Conservation (phyloP, 1,140 invertebrate species). For the Drosophila orosa region DNA sequence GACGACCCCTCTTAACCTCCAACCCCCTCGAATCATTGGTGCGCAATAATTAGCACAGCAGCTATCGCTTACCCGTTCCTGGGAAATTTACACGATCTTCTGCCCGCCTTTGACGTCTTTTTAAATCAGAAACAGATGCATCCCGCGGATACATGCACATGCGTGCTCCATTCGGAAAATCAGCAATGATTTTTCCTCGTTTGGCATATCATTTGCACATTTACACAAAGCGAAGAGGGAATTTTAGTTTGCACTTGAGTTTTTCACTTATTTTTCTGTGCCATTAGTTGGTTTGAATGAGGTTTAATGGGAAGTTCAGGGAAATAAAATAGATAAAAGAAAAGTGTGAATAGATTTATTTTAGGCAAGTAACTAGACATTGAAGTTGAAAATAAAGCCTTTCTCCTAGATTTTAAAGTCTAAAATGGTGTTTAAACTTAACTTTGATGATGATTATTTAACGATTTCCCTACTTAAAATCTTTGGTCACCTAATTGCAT, state of each 20-base stretch:
- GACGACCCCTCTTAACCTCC: not conserved
- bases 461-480: not conserved
- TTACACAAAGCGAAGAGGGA: conserved; percentile 18
- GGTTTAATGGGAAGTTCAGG: not conserved
- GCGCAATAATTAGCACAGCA: conserved; percentile 72
- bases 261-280: not conserved
- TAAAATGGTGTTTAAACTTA: not conserved
- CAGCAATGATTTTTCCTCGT: conserved; percentile 32
- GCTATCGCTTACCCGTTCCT: conserved; percentile 29
- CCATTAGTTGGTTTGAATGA: conserved; percentile 11
- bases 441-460: no score
- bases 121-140: conserved; percentile 56
- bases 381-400: not conserved
- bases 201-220: conserved; percentile 24
- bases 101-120: conserved; percentile 46
- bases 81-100: conserved; percentile 15
- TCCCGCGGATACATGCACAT: not conserved
- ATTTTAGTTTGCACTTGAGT: not conserved
- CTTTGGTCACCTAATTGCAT: conserved; percentile 2
- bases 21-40: conserved; percentile 57
- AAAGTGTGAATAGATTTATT: not conserved
- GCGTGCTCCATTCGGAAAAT: conserved; percentile 20
- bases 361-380: not conserved
- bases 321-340: no score
- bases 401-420: not conserved